These are phyloP conservation scores for Drosophila mayaguana DNA, from an alignment of 2,888 invertebrate species.

Conservation along the genomic window DNA sequence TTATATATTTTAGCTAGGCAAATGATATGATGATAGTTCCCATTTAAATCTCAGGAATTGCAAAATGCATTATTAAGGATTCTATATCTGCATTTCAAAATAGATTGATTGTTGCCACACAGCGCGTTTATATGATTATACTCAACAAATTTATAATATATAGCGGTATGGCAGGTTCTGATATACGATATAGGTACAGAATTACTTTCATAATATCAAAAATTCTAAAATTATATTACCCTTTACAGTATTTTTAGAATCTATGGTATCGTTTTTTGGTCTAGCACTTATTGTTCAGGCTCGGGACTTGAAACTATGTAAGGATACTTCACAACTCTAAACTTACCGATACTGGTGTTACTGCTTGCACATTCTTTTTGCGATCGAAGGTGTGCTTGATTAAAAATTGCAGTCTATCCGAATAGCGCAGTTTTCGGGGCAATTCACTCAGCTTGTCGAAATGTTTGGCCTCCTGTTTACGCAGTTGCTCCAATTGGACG, in stretches of 20 bases:
- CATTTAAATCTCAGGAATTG: background rate
- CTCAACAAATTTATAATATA: background rate
- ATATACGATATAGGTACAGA: background rate
- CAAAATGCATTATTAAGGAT: background rate
- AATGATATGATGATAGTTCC: background rate
- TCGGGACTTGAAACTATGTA: background rate
- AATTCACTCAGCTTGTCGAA: conserved; percentile 10
- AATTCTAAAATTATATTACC: background rate
- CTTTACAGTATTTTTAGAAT: background rate
- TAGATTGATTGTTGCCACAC: no score
- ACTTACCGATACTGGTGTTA: conserved; percentile 25
- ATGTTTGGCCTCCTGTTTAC: conserved; percentile 29
- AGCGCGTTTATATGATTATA: background rate
- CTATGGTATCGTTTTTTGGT: background rate
- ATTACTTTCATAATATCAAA: background rate
- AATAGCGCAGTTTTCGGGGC: conserved; percentile 36
- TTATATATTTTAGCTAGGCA: no score
- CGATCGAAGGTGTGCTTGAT: conserved; percentile 51
- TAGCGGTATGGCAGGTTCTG: no score
- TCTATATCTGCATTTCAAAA: background rate
- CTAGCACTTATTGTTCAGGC: background rate
- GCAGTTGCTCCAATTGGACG: conserved; percentile 47
- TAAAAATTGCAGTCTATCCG: conserved; percentile 47
- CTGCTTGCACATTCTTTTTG: background rate
- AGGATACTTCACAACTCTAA: background rate